These are phyloP conservation scores for Amyelois transitella DNA, from an alignment of 1,140 invertebrate genomes.

Conservation along the genomic window DNA sequence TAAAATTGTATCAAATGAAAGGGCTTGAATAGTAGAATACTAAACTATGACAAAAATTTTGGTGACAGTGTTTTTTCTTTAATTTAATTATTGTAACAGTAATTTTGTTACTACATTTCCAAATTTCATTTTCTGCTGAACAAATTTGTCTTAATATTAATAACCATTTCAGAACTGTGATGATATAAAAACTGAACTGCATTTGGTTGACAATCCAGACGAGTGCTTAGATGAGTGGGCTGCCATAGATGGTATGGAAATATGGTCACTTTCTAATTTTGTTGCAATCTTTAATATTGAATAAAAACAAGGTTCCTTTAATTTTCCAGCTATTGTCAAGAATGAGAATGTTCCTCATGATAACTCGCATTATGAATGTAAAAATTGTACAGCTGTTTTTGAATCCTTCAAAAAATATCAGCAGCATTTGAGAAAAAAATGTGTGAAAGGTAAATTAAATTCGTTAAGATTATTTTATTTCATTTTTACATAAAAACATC, in stretches of 20 bases:
- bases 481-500: too few relatives aligned
- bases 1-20: too few relatives aligned
- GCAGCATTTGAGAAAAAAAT: conserved; percentile 23
- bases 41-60: too few relatives aligned
- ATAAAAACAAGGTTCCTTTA: too few relatives aligned
- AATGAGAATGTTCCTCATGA: conserved; percentile 11
- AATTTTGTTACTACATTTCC: too few relatives aligned
- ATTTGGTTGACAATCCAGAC: conserved; percentile 19
- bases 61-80: too few relatives aligned
- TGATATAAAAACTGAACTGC: conserved; percentile 19
- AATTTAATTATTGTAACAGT: too few relatives aligned
- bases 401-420: conserved; percentile 14
- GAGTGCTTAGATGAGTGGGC: conserved; percentile 17
- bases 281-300: too few relatives aligned
- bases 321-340: conserved; percentile 18
- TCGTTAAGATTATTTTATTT: not conserved
- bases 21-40: too few relatives aligned
- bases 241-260: conserved; percentile 10
- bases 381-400: conserved; percentile 20
- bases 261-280: conserved; percentile 3
- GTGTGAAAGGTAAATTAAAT: conserved; percentile 28
- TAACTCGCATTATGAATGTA: conserved; percentile 16
- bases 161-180: conserved; percentile 3
- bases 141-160: too few relatives aligned
- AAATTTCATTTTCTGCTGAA: too few relatives aligned